A percentile compares a stretch with the other conserved stretches of the same genome.
Conservation (phyloP, 2,113 vertebrate genomes). For the Melanerpes formicivorus region DNA sequence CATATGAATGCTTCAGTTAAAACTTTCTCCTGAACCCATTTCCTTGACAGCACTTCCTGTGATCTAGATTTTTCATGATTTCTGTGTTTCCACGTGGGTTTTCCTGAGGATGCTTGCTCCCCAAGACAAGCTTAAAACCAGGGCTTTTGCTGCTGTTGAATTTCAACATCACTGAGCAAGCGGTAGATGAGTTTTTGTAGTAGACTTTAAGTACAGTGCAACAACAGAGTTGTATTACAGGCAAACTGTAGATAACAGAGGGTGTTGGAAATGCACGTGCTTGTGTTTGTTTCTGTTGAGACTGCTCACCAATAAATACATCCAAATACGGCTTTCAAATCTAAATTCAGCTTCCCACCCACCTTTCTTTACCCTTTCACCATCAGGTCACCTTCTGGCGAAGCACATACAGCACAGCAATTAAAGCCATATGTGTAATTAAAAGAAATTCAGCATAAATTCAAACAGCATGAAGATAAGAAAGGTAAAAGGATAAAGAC, state of each 20-base stretch:
- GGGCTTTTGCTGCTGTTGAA: not conserved
- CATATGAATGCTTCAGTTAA: not conserved
- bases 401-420: constrained; percentile 40
- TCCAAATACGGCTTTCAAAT: constrained; percentile 10
- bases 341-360: not conserved
- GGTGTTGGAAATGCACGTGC: not conserved
- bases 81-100: not conserved
- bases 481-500: constrained; percentile 61
- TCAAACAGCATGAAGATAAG: constrained; percentile 43
- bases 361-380: not conserved
- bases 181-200: not conserved
- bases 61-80: not conserved
- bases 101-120: not conserved
- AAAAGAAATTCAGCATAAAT: constrained; percentile 31
- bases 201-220: not conserved
- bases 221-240: not conserved
- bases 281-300: not conserved
- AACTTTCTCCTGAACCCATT: not conserved
- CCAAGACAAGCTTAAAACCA: not conserved
- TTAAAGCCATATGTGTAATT: constrained; percentile 56
- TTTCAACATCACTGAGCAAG: not conserved
- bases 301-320: not conserved
- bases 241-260: not conserved
- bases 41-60: not conserved
- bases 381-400: constrained; percentile 27